Evolutionary conservation across 2,888 invertebrate genomes (phyloP), one percentile per base, ranked within the genome.

Genomic region (Volucella zonaria): DNA sequence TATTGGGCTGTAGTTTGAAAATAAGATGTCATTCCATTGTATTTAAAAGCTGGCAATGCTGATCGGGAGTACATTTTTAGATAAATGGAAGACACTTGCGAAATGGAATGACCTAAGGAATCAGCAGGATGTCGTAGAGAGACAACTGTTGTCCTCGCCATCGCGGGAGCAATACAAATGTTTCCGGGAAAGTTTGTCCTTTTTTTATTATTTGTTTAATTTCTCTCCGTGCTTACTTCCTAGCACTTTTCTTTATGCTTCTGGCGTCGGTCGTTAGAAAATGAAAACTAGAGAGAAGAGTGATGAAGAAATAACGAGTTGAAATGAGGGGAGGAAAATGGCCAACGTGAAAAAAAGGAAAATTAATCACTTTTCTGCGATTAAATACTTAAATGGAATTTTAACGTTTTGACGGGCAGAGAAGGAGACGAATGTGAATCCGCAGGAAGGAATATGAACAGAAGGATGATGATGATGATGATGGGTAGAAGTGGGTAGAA

Each of bases 311-410:
- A 77, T 85, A 81, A 85, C 76, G 80, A 83, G 80, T 66, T 58
- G 54, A 43, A 62, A 45, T 56, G 23, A 15, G n/a, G 40, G 54
- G 14, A 31, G 58, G 43, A 31, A 71, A 67, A 66, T n/a, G 52
- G 15, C 62, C 15, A 12, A 56, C 56, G 40, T 23, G n/a, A 66
- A 56, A 43, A 70, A 54, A 68, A 49, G 38, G 52, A 78, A 74
- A 81, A 77, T 68, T 85, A 85, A 85, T 85, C 85, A 81, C 85
- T 85, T 85, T 73, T 77, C 76, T 68, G 62, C 85, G 81, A 85
- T 85, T 85, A 81, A 85, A 85, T 85, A 85, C 81, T 85, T 85
- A 81, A 81, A 77, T 59, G 49, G 40, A 38, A 45, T 47, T 73
- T 62, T 52, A 49, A 49, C 40, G 58, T 74, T 74, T 64, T 23